Conservation (phyloP, 2,113 vertebrate genomes). For the Vidua chalybeata region DNA sequence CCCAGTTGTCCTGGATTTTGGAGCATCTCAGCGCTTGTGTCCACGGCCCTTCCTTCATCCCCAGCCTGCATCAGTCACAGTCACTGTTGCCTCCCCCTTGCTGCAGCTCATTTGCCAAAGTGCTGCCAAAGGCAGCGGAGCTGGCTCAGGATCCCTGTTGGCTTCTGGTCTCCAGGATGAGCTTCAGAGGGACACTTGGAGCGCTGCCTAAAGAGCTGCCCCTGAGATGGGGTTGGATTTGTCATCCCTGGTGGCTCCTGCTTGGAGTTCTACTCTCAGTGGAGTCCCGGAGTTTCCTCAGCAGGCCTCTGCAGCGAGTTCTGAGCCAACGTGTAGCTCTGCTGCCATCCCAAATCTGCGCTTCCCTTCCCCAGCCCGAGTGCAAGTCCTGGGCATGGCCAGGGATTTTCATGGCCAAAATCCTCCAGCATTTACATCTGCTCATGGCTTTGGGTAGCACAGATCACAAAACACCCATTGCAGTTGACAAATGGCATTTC, state of each 20-base stretch:
- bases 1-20: background rate
- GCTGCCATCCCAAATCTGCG: no score
- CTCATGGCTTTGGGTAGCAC: no score
- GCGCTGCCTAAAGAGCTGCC: background rate
- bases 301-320: no score
- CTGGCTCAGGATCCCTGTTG: background rate
- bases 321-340: no score
- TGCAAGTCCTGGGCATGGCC: no score
- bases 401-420: no score
- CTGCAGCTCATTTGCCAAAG: background rate
- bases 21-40: background rate
- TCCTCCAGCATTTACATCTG: no score
- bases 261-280: no score
- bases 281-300: no score
- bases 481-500: no score
- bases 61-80: background rate
- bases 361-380: no score
- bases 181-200: background rate
- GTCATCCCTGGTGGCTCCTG: background rate
- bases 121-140: background rate
- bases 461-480: no score
- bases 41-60: background rate
- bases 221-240: background rate
- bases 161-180: background rate
- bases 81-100: background rate